Conservation (phyloP, 2,797 vertebrate species). For the Amblyraja radiata region DNA sequence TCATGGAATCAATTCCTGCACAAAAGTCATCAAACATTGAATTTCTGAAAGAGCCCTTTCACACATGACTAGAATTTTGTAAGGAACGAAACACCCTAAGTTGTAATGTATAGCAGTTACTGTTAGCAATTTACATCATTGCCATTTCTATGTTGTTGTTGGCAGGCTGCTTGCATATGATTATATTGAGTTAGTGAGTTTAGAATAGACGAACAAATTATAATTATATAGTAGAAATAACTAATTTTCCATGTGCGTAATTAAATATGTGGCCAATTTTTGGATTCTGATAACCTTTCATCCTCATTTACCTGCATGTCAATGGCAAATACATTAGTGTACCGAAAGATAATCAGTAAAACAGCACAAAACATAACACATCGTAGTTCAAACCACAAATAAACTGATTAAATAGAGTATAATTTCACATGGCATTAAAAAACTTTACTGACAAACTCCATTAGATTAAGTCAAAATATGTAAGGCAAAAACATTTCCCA, state of each 20-base stretch:
- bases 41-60: conserved; percentile 22
- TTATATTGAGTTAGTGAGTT: not conserved
- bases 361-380: not conserved
- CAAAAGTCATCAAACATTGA: not conserved
- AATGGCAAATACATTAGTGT: not conserved
- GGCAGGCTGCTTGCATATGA: conserved; percentile 12
- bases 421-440: not conserved
- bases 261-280: conserved; percentile 24
- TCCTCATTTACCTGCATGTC: not conserved
- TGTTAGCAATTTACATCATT: conserved; percentile 7
- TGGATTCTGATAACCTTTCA: conserved; percentile 5
- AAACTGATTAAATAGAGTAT: not conserved
- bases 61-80: not conserved
- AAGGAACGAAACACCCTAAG: conserved; percentile 7
- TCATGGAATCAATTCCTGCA: not conserved
- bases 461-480: not conserved
- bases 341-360: not conserved
- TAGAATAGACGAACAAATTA: conserved; percentile 6
- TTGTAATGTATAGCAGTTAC: not conserved
- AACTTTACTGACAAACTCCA: not conserved
- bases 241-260: conserved; percentile 7
- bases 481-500: not conserved
- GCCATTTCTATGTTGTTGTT: conserved; percentile 21
- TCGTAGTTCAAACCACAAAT: not conserved
- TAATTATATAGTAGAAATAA: not conserved